phyloP scores from a whole-genome alignment of 2,113 vertebrate species.

The Myotis brandtii region DNA sequence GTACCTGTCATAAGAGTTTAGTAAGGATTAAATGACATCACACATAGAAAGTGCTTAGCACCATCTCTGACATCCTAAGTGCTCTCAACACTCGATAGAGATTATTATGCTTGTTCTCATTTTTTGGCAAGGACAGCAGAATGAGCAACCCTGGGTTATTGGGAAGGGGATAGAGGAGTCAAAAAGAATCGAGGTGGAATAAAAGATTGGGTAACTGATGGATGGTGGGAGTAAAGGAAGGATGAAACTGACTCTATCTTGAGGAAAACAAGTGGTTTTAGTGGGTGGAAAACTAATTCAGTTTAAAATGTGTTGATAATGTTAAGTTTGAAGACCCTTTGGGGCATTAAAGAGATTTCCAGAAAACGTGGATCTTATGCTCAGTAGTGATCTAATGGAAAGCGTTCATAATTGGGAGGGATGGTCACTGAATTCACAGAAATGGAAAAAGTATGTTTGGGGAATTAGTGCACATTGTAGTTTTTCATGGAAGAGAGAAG shows the following conservation, averaged over 20 bases:
- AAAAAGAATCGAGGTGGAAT: background rate
- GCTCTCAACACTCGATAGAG: background rate
- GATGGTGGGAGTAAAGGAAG: background rate
- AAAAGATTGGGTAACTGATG: background rate
- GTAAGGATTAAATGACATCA: background rate
- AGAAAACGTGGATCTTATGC: no score
- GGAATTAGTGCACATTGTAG: background rate
- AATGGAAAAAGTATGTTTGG: background rate
- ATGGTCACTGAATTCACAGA: background rate
- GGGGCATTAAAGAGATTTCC: background rate
- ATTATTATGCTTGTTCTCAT: background rate
- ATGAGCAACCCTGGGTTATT: background rate
- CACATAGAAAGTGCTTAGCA: background rate
- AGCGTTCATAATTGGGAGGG: background rate
- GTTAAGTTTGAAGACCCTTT: background rate
- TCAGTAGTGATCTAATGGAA: background rate
- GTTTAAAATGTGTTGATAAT: background rate
- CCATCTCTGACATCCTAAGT: background rate
- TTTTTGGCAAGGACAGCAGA: background rate
- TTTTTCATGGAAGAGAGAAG: background rate
- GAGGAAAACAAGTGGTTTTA: background rate
- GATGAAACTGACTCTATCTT: background rate
- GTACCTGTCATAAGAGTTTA: background rate
- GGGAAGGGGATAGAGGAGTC: background rate
- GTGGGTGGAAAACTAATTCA: background rate